phyloP scores from a whole-genome alignment of 2,113 vertebrate species.

The Zapus hudsonius region DNA sequence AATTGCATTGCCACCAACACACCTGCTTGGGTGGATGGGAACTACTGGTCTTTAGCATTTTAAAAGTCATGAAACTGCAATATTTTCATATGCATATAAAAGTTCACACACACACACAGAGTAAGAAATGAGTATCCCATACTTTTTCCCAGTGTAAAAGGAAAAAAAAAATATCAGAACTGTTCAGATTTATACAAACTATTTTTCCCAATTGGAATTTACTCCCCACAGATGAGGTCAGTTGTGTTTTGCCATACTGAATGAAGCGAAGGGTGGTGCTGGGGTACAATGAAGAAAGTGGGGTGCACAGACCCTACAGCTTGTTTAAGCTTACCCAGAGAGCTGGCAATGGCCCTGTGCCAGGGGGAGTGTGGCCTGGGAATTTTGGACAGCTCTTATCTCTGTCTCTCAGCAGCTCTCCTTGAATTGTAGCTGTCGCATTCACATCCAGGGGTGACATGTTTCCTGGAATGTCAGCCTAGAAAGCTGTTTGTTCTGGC shows the following conservation, averaged over 20 bases:
- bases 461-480: background rate
- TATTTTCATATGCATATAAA: background rate
- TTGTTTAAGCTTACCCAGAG: background rate
- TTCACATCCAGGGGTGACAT: constrained; percentile 21
- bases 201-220: background rate
- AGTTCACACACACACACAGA: background rate
- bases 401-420: background rate
- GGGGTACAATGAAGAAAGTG: too few relatives aligned
- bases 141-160: too few relatives aligned
- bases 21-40: background rate
- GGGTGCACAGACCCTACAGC: background rate
- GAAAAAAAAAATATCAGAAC: too few relatives aligned
- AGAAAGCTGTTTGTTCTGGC: constrained; percentile 34
- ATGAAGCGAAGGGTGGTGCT: too few relatives aligned
- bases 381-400: background rate
- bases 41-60: background rate
- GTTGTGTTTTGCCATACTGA: too few relatives aligned
- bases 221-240: accelerated
- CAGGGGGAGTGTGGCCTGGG: background rate
- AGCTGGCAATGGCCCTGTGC: background rate
- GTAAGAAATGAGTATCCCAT: background rate
- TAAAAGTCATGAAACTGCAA: background rate
- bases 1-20: background rate
- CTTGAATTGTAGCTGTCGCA: background rate
- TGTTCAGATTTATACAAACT: background rate